Percentiles rank a stretch among this genome's conserved stretches.
phyloP scores from a whole-genome alignment of 2,797 vertebrate species.

The Etheostoma perlongum region DNA sequence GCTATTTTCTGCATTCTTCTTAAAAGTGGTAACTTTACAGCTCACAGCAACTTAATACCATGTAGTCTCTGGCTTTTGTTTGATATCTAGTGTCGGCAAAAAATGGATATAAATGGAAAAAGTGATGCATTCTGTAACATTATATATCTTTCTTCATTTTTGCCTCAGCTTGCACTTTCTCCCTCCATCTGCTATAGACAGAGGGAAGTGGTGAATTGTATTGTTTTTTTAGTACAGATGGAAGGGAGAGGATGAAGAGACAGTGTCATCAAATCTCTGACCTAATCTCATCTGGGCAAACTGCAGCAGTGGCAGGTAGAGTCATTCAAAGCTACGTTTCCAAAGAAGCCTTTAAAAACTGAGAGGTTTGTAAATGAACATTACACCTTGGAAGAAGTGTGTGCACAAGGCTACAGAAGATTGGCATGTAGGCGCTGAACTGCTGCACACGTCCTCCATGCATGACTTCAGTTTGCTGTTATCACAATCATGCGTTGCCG shows the following conservation, averaged over 20 bases:
- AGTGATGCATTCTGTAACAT: too few relatives aligned
- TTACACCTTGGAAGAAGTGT: not conserved
- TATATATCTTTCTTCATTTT: not conserved
- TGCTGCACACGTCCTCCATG: conserved; percentile 8
- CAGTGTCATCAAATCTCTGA: conserved; percentile 74
- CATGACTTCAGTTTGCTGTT: conserved; percentile 24
- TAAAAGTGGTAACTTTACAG: too few relatives aligned
- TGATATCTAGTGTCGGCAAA: too few relatives aligned
- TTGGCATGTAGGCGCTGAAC: not conserved
- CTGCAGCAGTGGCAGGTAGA: conserved; percentile 71
- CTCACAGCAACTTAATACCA: too few relatives aligned
- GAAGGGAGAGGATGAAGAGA: conserved; percentile 68
- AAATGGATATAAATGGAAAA: too few relatives aligned
- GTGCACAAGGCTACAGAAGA: not conserved
- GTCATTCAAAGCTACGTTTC: conserved; percentile 6
- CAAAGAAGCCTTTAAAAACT: conserved; percentile 1
- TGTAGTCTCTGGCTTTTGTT: too few relatives aligned
- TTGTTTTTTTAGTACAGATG: conserved; percentile 66
- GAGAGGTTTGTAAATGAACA: not conserved
- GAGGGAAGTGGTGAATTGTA: conserved; percentile 48
- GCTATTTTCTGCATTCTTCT: too few relatives aligned
- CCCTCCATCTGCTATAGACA: conserved; percentile 74
- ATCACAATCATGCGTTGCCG: conserved; percentile 19
- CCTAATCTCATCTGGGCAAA: conserved; percentile 74
- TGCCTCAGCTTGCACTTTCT: conserved; percentile 14